Evolutionary conservation across 2,113 vertebrate genomes (phyloP), one percentile per base, ranked within the genome.

Genomic region (Gymnarchus niloticus): DNA sequence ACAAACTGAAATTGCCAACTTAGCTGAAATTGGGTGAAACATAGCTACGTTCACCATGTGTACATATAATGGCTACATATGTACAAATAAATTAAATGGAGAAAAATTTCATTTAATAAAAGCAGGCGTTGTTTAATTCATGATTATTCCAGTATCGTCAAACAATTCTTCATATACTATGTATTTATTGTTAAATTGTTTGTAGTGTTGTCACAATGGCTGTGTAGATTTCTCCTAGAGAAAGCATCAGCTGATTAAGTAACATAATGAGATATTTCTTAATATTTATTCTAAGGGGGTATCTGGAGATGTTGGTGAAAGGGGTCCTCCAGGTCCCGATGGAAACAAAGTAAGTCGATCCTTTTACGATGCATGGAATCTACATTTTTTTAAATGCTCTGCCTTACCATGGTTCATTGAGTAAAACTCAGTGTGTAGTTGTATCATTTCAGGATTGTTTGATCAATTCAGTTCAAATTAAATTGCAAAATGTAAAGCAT

Each of bases 261-360:
- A 78, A 48, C 3, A 48, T 21, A 48, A 54, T 44, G 19, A 44
- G 4, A 69, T 59, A n/a, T 37, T 46, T 12, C 76, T 78, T n/a
- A 12, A 56, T 23, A 87, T 86, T 87, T 86, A 56, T 78, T 77
- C 4, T 12, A 87, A 96, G 97, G 98, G 98, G 82, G 95, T 96
- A 88, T 92, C 95, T 41, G 98, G 98, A 85, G 96, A 96, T 85
- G 93, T 92, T 57, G 98, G 98, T 25, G 97, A 96, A 9, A 95
- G 97, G 92, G 98, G 98, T 1, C 93, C 95, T 25, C 94, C 97
- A 69, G 98, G 98, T 90, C 94, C 96, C 84, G 98, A 99, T 89
- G 98, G 98, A 78, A 96, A 92, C 88, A 95, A 97, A 93, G 98
- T 99, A 93, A 95, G 95, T 90, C 56, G 14, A 52, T 56, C 51